Conservation (phyloP, 1,140 invertebrate species). For the Panagrolaimus sp. region DNA sequence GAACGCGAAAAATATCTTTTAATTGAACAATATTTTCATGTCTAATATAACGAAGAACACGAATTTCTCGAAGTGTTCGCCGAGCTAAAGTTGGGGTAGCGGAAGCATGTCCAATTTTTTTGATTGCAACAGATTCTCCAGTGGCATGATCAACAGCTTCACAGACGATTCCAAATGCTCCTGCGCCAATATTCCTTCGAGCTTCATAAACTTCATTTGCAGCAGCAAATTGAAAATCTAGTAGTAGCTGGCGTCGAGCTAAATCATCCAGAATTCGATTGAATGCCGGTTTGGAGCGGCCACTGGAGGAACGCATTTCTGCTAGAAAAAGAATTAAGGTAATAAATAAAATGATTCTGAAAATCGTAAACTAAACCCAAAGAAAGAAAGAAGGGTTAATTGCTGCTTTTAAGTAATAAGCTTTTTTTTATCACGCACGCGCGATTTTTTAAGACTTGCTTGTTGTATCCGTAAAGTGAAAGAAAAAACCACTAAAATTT, state of each 20-base stretch:
- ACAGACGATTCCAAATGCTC: constrained; percentile 64
- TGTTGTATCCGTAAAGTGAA: no score
- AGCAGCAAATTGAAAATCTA: constrained; percentile 60
- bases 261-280: constrained; percentile 40
- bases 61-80: constrained; percentile 63
- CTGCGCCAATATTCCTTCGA: constrained; percentile 62
- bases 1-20: constrained; percentile 60
- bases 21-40: constrained; percentile 64
- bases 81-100: constrained; percentile 60
- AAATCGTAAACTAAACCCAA: no score
- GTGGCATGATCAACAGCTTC: constrained; percentile 51
- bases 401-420: no score
- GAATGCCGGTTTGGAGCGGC: constrained; percentile 25
- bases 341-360: no score
- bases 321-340: not conserved
- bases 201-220: constrained; percentile 60
- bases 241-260: constrained; percentile 30
- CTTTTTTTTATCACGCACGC: no score
- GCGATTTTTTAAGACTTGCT: no score
- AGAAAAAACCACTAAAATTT: no score
- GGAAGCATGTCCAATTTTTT: constrained; percentile 63
- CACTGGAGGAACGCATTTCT: not conserved
- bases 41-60: constrained; percentile 62
- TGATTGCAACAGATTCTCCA: constrained; percentile 60
- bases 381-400: no score